Evolutionary conservation across 2,888 invertebrate genomes (phyloP).

Genomic region (Ormyrus rosae): DNA sequence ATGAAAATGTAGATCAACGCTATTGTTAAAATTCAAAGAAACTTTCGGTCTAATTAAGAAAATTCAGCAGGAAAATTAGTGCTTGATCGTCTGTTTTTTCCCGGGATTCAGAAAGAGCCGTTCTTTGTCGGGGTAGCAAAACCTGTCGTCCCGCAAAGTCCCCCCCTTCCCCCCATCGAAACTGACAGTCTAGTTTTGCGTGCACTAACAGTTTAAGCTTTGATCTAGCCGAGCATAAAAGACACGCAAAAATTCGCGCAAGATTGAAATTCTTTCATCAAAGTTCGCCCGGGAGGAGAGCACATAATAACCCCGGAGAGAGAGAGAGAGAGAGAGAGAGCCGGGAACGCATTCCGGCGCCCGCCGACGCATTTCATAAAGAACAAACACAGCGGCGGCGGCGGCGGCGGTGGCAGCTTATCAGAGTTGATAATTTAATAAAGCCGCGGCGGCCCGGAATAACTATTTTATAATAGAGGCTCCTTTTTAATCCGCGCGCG

Average conservation of each 20-base stretch:
- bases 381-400: not conserved
- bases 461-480: conserved; percentile 23
- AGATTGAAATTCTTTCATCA: conserved; percentile 47
- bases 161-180: too few relatives aligned
- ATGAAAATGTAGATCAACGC: too few relatives aligned
- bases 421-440: conserved; percentile 54
- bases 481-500: conserved; percentile 36
- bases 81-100: too few relatives aligned
- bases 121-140: not conserved
- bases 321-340: not conserved
- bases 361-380: not conserved
- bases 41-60: too few relatives aligned
- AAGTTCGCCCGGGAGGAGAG: not conserved
- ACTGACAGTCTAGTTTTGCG: too few relatives aligned
- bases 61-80: too few relatives aligned
- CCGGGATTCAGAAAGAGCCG: not conserved
- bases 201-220: too few relatives aligned
- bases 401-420: conserved; percentile 10
- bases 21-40: too few relatives aligned
- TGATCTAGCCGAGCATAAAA: too few relatives aligned
- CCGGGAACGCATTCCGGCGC: conserved; percentile 16
- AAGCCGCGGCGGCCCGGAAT: conserved; percentile 7
- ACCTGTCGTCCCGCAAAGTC: not conserved
- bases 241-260: not conserved
- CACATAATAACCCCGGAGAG: conserved; percentile 10